These are phyloP conservation scores for Gila orcuttii DNA, from an alignment of 2,113 vertebrate species.

Conservation along the genomic window DNA sequence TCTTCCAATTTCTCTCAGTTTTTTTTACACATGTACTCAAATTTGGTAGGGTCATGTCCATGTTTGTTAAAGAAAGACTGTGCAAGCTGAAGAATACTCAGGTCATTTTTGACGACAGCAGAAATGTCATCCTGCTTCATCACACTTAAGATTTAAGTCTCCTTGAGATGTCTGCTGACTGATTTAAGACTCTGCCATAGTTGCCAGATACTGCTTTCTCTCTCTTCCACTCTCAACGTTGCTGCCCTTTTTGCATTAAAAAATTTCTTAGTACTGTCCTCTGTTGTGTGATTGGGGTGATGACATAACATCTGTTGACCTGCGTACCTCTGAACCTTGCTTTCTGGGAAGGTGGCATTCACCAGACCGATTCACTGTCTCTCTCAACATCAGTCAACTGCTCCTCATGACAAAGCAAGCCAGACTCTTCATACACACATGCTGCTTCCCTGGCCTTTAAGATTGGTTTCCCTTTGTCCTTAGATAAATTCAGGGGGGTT, in stretches of 20 bases:
- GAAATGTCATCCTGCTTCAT: too few species aligned
- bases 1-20: background rate
- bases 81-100: constrained; percentile 46
- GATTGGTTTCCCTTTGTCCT: background rate
- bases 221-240: background rate
- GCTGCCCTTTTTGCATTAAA: constrained; percentile 15
- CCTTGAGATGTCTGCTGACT: too few species aligned
- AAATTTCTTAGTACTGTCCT: background rate
- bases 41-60: constrained; percentile 49
- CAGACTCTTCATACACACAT: constrained; percentile 4
- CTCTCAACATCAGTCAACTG: constrained; percentile 7
- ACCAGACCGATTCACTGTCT: background rate
- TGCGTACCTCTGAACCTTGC: background rate
- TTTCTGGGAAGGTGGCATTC: background rate
- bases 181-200: too few species aligned
- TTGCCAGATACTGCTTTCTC: background rate
- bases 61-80: constrained; percentile 55
- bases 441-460: background rate
- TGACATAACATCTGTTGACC: background rate
- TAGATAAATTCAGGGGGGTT: background rate
- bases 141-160: too few species aligned
- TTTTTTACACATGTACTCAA: constrained; percentile 49
- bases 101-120: background rate
- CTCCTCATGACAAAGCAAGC: constrained; percentile 15
- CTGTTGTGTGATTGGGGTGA: background rate